A percentile compares a stretch with the other conserved stretches of the same genome.
Evolutionary conservation across 2,888 invertebrate species (phyloP).

Genomic region (Mimumesa dahlbomi): DNA sequence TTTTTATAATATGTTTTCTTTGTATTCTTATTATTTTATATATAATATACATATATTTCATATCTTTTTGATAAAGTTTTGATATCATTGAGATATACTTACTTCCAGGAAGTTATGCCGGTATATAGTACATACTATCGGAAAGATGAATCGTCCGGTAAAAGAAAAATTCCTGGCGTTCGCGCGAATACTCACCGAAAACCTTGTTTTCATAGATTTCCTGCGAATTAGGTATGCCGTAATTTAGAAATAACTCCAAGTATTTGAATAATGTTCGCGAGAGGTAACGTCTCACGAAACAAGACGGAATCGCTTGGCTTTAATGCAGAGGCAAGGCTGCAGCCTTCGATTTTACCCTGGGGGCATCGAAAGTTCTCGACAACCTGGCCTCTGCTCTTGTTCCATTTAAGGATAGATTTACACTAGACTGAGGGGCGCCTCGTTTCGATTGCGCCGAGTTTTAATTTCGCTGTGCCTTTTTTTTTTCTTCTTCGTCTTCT

Average conservation of each 20-base stretch:
- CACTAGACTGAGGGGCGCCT: constrained; percentile 23
- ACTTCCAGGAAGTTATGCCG: too few species aligned
- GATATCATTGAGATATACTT: too few species aligned
- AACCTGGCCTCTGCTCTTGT: constrained; percentile 19
- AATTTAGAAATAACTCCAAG: constrained; percentile 13
- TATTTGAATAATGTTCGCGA: constrained; percentile 52
- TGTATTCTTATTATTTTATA: too few species aligned
- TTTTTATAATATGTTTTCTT: too few species aligned
- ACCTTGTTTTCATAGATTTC: constrained; percentile 4
- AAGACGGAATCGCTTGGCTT: constrained; percentile 30
- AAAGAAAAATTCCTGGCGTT: too few species aligned
- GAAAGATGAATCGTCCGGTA: too few species aligned
- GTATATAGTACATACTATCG: too few species aligned
- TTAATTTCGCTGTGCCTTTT: constrained; percentile 24
- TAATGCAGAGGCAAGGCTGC: constrained; percentile 24
- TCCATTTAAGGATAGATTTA: constrained; percentile 32
- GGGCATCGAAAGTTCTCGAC: constrained; percentile 25
- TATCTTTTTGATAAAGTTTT: too few species aligned
- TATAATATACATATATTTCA: too few species aligned
- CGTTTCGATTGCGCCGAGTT: constrained; percentile 27
- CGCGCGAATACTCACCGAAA: too few species aligned
- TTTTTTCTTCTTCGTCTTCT: background rate
- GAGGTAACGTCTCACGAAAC: constrained; percentile 22
- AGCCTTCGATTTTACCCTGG: constrained; percentile 56
- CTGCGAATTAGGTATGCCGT: background rate